These are phyloP conservation scores for Phasianus colchicus DNA, from an alignment of 2,113 vertebrate genomes.

Conservation along the genomic window DNA sequence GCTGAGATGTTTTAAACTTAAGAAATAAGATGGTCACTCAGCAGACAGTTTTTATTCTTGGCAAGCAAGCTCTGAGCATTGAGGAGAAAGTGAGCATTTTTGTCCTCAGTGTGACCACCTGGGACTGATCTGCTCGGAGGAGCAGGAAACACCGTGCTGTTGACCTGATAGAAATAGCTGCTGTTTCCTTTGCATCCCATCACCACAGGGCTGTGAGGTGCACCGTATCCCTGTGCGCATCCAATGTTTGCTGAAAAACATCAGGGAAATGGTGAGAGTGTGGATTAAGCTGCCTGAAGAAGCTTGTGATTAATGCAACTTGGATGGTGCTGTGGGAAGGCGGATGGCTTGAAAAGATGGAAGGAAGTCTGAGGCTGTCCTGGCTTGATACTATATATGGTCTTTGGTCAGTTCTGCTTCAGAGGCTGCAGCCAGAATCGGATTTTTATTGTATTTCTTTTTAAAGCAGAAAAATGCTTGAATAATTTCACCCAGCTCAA, in stretches of 20 bases:
- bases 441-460: constrained; percentile 60
- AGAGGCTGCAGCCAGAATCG: constrained; percentile 23
- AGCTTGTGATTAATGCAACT: constrained; percentile 26
- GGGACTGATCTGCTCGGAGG: neutral
- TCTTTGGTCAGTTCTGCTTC: constrained; percentile 50
- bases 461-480: constrained; percentile 25
- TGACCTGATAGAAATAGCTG: constrained; percentile 29
- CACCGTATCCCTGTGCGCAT: neutral
- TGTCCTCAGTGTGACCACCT: neutral
- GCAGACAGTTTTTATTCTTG: neutral
- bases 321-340: constrained; percentile 37
- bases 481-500: neutral
- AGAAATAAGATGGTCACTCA: neutral
- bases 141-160: constrained; percentile 40
- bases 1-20: neutral
- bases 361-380: constrained; percentile 35
- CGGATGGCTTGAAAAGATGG: constrained; percentile 15
- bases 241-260: neutral
- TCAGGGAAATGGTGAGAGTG: neutral
- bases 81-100: neutral
- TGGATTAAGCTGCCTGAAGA: neutral
- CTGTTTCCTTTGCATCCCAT: constrained; percentile 21
- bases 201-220: neutral
- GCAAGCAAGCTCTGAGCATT: neutral
- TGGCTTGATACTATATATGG: constrained; percentile 61